Evolutionary conservation across 2,797 vertebrate species (phyloP).

Genomic region (Chrosomus eos): DNA sequence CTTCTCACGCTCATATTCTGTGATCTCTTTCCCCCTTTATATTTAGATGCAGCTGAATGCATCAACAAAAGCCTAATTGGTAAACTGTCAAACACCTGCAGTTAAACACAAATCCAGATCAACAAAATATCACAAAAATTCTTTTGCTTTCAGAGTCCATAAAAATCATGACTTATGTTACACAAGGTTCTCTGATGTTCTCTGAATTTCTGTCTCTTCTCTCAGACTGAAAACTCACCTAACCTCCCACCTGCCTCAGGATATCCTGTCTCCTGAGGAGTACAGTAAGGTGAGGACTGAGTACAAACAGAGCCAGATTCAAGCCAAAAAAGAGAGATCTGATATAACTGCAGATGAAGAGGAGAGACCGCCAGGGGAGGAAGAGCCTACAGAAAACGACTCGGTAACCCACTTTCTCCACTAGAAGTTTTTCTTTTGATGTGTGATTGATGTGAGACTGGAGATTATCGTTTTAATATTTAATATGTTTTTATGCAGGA

Average conservation of each 20-base stretch:
- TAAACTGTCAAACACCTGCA: conserved; percentile 65
- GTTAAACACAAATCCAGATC: conserved; percentile 62
- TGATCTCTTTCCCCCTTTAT: conserved; percentile 63
- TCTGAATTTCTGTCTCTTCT: conserved; percentile 5
- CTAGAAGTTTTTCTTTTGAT: background rate
- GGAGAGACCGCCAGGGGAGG: conserved; percentile 83
- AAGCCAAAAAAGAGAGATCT: conserved; percentile 73
- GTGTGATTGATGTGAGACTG: background rate
- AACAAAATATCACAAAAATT: conserved; percentile 61
- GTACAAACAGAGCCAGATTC: conserved; percentile 77
- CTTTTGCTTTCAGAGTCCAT: conserved; percentile 58
- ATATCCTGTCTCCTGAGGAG: conserved; percentile 78
- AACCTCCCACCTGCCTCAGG: conserved; percentile 72
- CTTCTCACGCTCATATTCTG: conserved; percentile 61
- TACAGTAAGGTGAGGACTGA: conserved; percentile 76
- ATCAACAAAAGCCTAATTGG: conserved; percentile 65
- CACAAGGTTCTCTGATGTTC: conserved; percentile 29
- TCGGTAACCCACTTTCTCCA: conserved; percentile 59
- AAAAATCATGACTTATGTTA: conserved; percentile 33
- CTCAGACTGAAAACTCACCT: conserved; percentile 83
- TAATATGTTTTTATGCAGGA: conserved; percentile 67
- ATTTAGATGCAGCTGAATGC: conserved; percentile 65
- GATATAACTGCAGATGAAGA: conserved; percentile 68
- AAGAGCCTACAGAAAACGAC: conserved; percentile 73
- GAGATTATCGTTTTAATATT: background rate